Evolutionary conservation across 1,140 invertebrate species (phyloP).

Genomic region (Anagrus nilaparvatae): DNA sequence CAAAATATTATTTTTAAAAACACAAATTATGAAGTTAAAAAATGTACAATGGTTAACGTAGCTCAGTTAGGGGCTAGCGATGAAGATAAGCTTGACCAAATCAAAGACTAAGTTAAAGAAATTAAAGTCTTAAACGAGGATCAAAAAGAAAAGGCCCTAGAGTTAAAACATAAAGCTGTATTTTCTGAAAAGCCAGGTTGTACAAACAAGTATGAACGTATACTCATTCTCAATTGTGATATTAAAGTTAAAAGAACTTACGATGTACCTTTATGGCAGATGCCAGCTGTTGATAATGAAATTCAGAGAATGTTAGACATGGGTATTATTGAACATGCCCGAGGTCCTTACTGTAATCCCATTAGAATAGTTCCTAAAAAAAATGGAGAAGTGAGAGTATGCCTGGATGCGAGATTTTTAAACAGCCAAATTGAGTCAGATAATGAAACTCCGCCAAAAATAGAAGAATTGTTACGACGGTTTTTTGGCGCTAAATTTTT

Average conservation of each 20-base stretch:
- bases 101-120: neutral
- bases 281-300: conserved; percentile 2
- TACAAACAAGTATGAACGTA: neutral
- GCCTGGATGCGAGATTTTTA: conserved; percentile 26
- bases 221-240: no score
- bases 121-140: neutral
- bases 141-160: conserved; percentile 5
- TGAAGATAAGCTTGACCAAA: neutral
- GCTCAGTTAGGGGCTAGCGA: neutral
- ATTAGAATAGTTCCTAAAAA: conserved; percentile 22
- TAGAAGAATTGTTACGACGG: conserved; percentile 22
- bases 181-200: conserved; percentile 12
- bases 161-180: conserved; percentile 11
- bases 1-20: neutral
- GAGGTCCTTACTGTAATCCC: conserved; percentile 26
- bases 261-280: conserved; percentile 14
- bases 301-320: conserved; percentile 14
- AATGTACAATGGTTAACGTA: conserved; percentile 4
- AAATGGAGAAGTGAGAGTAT: conserved; percentile 24
- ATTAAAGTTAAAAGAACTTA: conserved; percentile 6
- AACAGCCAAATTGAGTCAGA: conserved; percentile 24
- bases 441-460: conserved; percentile 19
- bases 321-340: conserved; percentile 18
- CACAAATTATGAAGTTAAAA: neutral
- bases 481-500: conserved; percentile 19